phyloP scores from a whole-genome alignment of 2,113 vertebrate species.

The Sigmodon hispidus region DNA sequence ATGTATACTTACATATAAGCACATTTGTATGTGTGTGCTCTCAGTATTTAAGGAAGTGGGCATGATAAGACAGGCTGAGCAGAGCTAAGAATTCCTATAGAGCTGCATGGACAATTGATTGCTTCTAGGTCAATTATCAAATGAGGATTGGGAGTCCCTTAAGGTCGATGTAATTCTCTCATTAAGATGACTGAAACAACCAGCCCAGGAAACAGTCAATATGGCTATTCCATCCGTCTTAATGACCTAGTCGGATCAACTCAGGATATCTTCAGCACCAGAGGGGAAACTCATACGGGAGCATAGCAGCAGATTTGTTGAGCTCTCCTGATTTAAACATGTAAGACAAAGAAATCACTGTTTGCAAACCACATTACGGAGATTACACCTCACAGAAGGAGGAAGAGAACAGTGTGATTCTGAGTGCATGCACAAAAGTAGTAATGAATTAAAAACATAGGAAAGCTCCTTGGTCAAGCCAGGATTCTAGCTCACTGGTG shows the following conservation, averaged over 20 bases:
- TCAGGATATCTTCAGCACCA: constrained; percentile 49
- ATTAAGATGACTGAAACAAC: constrained; percentile 79
- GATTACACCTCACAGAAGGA: background rate
- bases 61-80: background rate
- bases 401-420: background rate
- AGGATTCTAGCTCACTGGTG: background rate
- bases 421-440: background rate
- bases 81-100: constrained; percentile 38
- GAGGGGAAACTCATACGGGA: constrained; percentile 7
- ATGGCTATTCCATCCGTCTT: constrained; percentile 75
- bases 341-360: constrained; percentile 28
- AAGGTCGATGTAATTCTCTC: constrained; percentile 78
- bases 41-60: background rate
- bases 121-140: constrained; percentile 74
- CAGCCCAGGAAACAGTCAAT: constrained; percentile 70
- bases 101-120: constrained; percentile 69
- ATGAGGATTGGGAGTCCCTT: constrained; percentile 71
- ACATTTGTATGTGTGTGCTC: background rate
- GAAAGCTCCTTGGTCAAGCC: background rate
- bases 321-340: constrained; percentile 55
- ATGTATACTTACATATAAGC: background rate
- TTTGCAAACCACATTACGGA: constrained; percentile 52
- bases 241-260: constrained; percentile 76
- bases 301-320: constrained; percentile 8
- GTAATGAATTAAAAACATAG: background rate